Evolutionary conservation across 2,113 vertebrate species (phyloP).

Genomic region (Megalops atlanticus): DNA sequence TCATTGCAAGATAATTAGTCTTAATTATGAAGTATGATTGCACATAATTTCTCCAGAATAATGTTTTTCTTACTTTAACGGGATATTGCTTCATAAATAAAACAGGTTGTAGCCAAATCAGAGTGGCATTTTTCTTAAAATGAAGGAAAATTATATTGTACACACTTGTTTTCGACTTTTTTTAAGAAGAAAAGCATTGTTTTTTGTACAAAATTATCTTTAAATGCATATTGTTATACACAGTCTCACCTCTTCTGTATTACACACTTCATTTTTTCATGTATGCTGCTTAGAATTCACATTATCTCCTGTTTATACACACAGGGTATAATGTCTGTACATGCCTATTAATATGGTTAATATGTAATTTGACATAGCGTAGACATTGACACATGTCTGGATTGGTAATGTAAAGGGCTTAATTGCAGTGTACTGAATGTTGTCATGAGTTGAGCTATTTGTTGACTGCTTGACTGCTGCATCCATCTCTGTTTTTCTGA

Average conservation of each 20-base stretch:
- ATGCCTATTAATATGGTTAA: too few relatives aligned
- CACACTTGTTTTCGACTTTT: too few relatives aligned
- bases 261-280: background rate
- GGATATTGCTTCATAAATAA: too few relatives aligned
- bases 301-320: background rate
- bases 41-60: too few relatives aligned
- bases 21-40: too few relatives aligned
- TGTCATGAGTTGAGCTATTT: background rate
- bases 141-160: too few relatives aligned
- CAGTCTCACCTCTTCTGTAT: background rate
- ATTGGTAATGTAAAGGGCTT: background rate
- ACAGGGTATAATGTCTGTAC: background rate
- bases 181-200: too few relatives aligned
- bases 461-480: background rate
- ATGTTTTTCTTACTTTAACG: too few relatives aligned
- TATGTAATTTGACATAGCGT: background rate
- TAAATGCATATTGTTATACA: background rate
- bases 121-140: too few relatives aligned
- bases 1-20: too few relatives aligned
- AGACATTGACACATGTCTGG: background rate
- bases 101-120: too few relatives aligned
- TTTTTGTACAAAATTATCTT: background rate
- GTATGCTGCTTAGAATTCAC: background rate
- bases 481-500: background rate
- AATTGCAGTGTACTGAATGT: background rate